A percentile compares a stretch with the other conserved stretches of the same genome.
phyloP scores from a whole-genome alignment of 2,113 vertebrate genomes.

The Drymodes brunneopygia region DNA sequence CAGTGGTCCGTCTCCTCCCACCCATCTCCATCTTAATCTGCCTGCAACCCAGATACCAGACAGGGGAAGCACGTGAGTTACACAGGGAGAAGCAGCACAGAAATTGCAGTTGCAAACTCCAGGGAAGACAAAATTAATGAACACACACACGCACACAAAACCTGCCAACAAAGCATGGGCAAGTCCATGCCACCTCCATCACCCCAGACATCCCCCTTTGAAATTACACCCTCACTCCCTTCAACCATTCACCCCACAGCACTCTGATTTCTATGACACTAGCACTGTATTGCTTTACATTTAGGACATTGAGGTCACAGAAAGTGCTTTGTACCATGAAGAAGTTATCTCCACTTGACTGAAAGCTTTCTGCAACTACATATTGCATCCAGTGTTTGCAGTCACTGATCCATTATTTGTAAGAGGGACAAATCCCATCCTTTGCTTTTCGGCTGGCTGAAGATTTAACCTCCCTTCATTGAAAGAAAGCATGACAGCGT shows the following conservation, averaged over 20 bases:
- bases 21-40: background rate
- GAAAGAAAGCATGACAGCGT: background rate
- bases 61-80: background rate
- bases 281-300: slow-evolving; percentile 7
- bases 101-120: background rate
- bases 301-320: slow-evolving; percentile 24
- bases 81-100: background rate
- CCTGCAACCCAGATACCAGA: background rate
- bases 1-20: background rate
- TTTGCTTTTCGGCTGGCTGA: background rate
- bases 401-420: background rate
- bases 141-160: background rate
- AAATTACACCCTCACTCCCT: background rate
- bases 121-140: background rate
- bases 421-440: background rate
- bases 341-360: slow-evolving; percentile 38
- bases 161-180: background rate
- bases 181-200: background rate
- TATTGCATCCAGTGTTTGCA: background rate
- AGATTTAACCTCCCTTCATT: background rate
- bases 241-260: background rate
- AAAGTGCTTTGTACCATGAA: slow-evolving; percentile 46
- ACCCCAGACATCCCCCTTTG: background rate
- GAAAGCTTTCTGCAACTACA: slow-evolving; percentile 7
- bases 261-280: background rate